phyloP scores from a whole-genome alignment of 2,797 vertebrate species.

The Melanotaenia trifasciata region DNA sequence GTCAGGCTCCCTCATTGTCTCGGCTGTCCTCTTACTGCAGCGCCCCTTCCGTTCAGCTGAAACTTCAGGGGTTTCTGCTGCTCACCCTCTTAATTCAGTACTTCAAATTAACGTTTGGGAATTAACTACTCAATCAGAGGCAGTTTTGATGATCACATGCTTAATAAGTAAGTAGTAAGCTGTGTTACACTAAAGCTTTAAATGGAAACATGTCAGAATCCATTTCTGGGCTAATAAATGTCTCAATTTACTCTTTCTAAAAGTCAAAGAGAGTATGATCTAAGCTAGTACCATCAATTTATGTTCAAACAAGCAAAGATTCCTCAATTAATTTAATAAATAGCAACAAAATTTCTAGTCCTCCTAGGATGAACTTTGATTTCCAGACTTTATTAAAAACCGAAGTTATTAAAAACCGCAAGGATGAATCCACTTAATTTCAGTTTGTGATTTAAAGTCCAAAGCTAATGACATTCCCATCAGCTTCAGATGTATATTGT shows the following conservation, averaged over 20 bases:
- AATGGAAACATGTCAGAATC: neutral
- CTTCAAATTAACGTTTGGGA: conserved; percentile 17
- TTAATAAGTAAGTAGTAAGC: neutral
- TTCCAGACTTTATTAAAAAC: neutral
- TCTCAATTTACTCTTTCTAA: neutral
- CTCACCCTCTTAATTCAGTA: conserved; percentile 2
- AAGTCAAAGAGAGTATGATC: neutral
- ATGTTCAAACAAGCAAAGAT: neutral
- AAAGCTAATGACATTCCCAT: conserved; percentile 2
- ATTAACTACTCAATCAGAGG: neutral
- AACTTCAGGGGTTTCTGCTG: conserved; percentile 6
- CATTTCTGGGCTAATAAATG: neutral
- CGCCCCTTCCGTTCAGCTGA: conserved; percentile 22
- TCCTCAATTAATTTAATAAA: neutral
- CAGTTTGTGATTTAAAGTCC: neutral
- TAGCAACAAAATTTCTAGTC: neutral
- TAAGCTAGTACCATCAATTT: neutral
- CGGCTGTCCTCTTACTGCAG: neutral
- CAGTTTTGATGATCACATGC: neutral
- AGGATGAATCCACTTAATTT: neutral
- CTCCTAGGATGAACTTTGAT: neutral
- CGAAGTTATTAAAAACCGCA: neutral
- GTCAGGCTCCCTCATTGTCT: conserved; percentile 70
- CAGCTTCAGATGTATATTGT: conserved; percentile 4
- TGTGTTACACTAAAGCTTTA: neutral